Conservation (phyloP, 2,113 vertebrate genomes). For the Colaptes auratus region DNA sequence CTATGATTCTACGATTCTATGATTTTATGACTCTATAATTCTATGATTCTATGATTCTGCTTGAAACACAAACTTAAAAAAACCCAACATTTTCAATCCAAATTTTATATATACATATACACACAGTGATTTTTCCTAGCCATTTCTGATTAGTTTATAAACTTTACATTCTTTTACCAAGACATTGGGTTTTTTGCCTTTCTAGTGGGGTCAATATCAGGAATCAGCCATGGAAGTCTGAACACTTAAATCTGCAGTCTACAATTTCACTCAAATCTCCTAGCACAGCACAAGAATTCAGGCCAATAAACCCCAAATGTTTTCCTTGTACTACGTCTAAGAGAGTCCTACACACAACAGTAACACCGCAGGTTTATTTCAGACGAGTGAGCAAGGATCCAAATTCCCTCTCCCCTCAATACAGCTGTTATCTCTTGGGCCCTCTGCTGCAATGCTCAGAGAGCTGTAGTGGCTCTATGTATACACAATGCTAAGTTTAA, state of each 20-base stretch:
- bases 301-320: neutral
- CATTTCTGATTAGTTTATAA: neutral
- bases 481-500: neutral
- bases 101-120: neutral
- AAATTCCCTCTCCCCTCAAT: neutral
- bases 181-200: neutral
- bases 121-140: neutral
- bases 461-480: neutral
- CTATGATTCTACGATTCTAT: too few relatives aligned
- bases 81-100: neutral
- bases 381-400: neutral
- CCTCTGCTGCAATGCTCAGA: neutral
- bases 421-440: neutral
- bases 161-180: neutral
- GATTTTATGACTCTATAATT: too few relatives aligned
- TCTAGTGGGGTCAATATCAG: neutral
- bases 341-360: neutral
- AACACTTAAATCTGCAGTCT: neutral
- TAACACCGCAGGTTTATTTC: neutral
- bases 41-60: neutral
- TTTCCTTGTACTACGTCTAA: neutral
- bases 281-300: neutral
- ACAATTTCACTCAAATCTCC: neutral
- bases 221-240: neutral
- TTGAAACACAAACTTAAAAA: neutral